These are phyloP conservation scores for Crepidodera aurea DNA, from an alignment of 2,888 invertebrate genomes.

Conservation along the genomic window DNA sequence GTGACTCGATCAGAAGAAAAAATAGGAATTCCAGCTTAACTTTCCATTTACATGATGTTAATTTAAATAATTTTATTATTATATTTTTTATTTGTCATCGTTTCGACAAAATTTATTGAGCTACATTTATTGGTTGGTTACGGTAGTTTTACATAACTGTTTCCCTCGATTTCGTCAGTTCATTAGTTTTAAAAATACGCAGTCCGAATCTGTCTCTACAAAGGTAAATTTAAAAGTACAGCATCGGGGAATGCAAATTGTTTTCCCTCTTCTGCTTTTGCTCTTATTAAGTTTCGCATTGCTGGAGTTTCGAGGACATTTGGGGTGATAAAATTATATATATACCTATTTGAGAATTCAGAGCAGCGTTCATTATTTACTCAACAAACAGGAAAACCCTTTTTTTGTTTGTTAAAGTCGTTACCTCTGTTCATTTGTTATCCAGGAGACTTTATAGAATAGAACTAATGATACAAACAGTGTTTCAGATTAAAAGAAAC, in stretches of 20 bases:
- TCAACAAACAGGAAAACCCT: slow-evolving; percentile 18
- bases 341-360: slow-evolving; percentile 22
- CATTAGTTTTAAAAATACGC: background rate
- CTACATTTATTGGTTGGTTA: too few relatives aligned
- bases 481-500: slow-evolving; percentile 6
- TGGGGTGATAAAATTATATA: slow-evolving; percentile 23
- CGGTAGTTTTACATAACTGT: too few relatives aligned
- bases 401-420: slow-evolving; percentile 22
- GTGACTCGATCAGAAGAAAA: too few relatives aligned
- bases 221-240: slow-evolving; percentile 8
- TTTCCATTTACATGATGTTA: too few relatives aligned
- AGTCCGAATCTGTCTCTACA: background rate
- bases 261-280: slow-evolving; percentile 2
- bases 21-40: too few relatives aligned
- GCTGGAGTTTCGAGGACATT: slow-evolving; percentile 5
- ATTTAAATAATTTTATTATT: too few relatives aligned
- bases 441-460: background rate
- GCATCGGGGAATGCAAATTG: slow-evolving; percentile 3
- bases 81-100: too few relatives aligned
- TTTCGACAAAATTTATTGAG: too few relatives aligned
- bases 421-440: slow-evolving; percentile 24
- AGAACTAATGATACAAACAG: slow-evolving; percentile 14
- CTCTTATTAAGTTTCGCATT: slow-evolving; percentile 12
- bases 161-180: too few relatives aligned
- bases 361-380: slow-evolving; percentile 22